Evolutionary conservation across 2,113 vertebrate genomes (phyloP), one percentile per base, ranked within the genome.

Genomic region (Spilogale gracilis): DNA sequence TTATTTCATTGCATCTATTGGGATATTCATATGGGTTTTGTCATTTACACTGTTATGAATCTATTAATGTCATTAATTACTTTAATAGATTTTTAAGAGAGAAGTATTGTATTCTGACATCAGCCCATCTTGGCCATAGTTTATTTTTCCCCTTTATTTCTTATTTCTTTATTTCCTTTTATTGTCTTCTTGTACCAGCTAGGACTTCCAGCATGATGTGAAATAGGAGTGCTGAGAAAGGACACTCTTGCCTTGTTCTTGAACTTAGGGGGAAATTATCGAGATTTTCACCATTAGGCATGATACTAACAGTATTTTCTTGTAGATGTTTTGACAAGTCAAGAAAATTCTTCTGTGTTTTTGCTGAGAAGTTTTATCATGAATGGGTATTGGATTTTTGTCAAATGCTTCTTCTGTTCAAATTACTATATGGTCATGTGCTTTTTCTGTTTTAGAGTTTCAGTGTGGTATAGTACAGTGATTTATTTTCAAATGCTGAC

Each of bases 361-460:
- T 74, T n/a, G 27, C 8, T 11, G 56, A 65, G 32, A 85, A 13
- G 30, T 76, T 93, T 61, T 20, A n/a, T 60, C 54, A 7, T 50
- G 56, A 84, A 50, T 30, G 73, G 9, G 11, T 30, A 3, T 61
- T 52, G 81, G 30, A 52, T 27, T 61, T 69, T 60, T 61, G 54
- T 61, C 52, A 48, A 17, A 60, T 71, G 38, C 20, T 27, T 63
- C 52, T 52, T 30, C n/a, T 73, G 9, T 7, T 2, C 25, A 18
- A 48, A 8, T 13, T 60, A 30, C 32, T 32, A 50, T 0, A 3
- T 13, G 9, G 9, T 17, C 65, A 3, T 8, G 10, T 1, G 38
- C 58, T 20, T 6, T 32, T n/a, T 82, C 50, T 17, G 6, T 27
- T 32, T 23, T 1, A 16, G 63, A n/a, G 63, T n/a, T 6, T 60